Evolutionary conservation across 2,113 vertebrate species (phyloP), one percentile per base, ranked within the genome.

Genomic region (Xenus cinereus): DNA sequence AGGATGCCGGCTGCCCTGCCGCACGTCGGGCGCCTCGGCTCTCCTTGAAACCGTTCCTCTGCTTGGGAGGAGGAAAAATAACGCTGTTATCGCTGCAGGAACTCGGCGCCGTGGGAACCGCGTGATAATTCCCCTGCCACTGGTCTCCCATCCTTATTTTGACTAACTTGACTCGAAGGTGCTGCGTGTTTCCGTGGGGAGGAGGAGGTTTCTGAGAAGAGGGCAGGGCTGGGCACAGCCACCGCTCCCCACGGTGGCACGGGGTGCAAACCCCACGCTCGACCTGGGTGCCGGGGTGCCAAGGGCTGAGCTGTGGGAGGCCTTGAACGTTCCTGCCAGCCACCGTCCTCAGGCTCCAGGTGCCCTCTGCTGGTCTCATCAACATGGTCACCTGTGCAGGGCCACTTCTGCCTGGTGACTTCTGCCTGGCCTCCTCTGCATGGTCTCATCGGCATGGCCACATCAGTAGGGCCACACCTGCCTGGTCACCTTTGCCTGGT

Each of bases 181-280:
- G 59, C 45, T 22, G 35, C 1, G 0, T 1, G 30, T 24, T 66
- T 14, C 66, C 32, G 2, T 0, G 22, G 33, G 21, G 35, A 33
- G 84, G 26, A 81, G 51, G 21, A 62, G 13, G 7, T 53, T 90
- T 43, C 9, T 1, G 4, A 23, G 46, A 15, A 37, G 12, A 69
- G 30, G 15, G 8, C 5, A 24, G 24, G 19, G 39, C 30, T 14
- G 37, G 62, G 28, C 60, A 7, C 35, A 19, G 66, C 46, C 2
- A 0, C 53, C 3, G 2, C 43, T 50, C 23, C 59, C 10, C 57
- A 4, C 21, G 2, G 0, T 3, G 35, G 14, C 7, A 3, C 10
- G 24, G 77, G 23, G 20, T 12, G 57, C 73, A 4, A 71, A 14
- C 21, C 43, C 37, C 2, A 2, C 0, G 1, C 69, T 51, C 22